phyloP scores from a whole-genome alignment of 2,888 invertebrate species.

The Agrotis clavis region DNA sequence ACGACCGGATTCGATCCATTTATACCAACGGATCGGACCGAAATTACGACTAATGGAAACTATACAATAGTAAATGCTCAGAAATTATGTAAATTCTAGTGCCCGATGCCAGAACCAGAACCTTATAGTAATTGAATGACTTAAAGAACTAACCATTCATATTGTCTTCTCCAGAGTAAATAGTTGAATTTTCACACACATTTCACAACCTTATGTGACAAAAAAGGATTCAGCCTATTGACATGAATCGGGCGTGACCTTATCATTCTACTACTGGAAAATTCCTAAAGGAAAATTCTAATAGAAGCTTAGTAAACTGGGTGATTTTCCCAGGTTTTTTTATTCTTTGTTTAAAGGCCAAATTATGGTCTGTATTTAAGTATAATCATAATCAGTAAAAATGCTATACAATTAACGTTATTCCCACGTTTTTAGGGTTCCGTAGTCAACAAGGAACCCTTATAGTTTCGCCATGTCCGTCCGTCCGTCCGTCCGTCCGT shows the following conservation, averaged over 20 bases:
- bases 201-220: background rate
- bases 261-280: background rate
- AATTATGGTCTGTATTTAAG: no score
- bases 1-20: slow-evolving; percentile 14
- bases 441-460: no score
- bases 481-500: no score
- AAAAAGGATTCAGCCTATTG: background rate
- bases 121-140: background rate
- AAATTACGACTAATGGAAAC: slow-evolving; percentile 30
- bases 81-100: background rate
- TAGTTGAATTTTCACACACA: no score
- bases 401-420: no score
- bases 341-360: no score
- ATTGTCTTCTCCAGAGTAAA: no score
- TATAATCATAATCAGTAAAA: no score
- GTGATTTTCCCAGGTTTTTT: no score
- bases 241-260: background rate
- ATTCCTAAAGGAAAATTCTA: background rate
- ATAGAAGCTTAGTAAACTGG: no score
- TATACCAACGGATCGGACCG: slow-evolving; percentile 4
- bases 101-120: background rate
- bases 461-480: no score
- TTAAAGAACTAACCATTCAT: background rate
- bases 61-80: background rate
- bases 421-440: no score